Percentiles rank a stretch among this genome's conserved stretches.
Evolutionary conservation across 1,140 invertebrate genomes (phyloP).

Genomic region (Bombus waltoni): DNA sequence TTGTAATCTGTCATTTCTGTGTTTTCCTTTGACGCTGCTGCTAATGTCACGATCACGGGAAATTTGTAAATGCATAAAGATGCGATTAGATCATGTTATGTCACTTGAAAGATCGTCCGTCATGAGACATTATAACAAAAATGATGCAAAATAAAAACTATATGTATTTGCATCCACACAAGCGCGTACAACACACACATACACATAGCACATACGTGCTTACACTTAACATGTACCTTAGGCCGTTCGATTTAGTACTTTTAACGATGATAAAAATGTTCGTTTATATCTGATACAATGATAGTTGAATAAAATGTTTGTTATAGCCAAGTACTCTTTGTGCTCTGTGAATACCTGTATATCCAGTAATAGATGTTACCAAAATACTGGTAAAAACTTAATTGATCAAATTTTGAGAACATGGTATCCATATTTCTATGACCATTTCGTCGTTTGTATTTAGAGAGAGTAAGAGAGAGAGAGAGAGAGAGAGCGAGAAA

Average conservation of each 20-base stretch:
- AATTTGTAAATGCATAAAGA: conserved; percentile 51
- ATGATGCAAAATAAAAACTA: conserved; percentile 43
- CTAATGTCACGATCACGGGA: conserved; percentile 52
- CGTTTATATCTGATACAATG: conserved; percentile 78
- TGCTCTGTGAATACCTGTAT: conserved; percentile 75
- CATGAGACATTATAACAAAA: conserved; percentile 22
- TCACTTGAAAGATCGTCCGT: conserved; percentile 57
- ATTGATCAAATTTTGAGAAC: conserved; percentile 24
- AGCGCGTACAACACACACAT: conserved; percentile 25
- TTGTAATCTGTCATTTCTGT: conserved; percentile 31
- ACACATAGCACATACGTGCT: conserved; percentile 38
- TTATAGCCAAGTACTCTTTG: conserved; percentile 78
- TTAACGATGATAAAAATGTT: conserved; percentile 76
- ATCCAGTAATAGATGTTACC: conserved; percentile 54
- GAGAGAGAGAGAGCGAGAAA: not conserved
- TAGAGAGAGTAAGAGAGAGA: not conserved
- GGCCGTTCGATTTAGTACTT: conserved; percentile 74
- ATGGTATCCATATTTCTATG: conserved; percentile 24
- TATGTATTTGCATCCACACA: conserved; percentile 33
- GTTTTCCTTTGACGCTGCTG: conserved; percentile 56
- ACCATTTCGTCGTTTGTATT: not conserved
- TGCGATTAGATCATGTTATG: conserved; percentile 53
- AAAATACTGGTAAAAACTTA: conserved; percentile 7
- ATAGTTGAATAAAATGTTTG: conserved; percentile 80
- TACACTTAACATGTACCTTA: conserved; percentile 67